Evolutionary conservation across 2,888 invertebrate species (phyloP).

Genomic region (Thera britannica): DNA sequence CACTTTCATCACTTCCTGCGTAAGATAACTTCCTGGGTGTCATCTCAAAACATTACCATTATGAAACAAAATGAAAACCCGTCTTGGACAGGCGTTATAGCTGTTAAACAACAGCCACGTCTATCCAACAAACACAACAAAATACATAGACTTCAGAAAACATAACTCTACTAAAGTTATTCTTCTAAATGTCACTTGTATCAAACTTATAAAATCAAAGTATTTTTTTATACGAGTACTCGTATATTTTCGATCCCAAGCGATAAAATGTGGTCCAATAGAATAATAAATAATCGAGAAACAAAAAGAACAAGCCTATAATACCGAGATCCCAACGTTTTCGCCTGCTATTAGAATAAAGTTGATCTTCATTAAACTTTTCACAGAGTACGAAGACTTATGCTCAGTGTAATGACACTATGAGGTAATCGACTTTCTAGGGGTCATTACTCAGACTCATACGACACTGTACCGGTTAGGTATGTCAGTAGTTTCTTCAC

Average conservation of each 20-base stretch:
- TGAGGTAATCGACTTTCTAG: conserved; percentile 42
- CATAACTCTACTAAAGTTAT: too few relatives aligned
- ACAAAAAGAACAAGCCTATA: too few relatives aligned
- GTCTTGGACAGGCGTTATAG: neutral
- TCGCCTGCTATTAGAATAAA: too few relatives aligned
- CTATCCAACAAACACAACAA: neutral
- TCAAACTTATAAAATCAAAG: too few relatives aligned
- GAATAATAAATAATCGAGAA: too few relatives aligned
- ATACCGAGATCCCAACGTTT: too few relatives aligned
- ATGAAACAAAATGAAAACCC: neutral
- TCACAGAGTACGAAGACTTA: neutral
- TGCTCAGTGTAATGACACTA: conserved; percentile 23
- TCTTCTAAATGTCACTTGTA: too few relatives aligned
- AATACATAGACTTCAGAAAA: neutral
- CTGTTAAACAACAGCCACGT: neutral
- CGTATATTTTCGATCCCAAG: too few relatives aligned
- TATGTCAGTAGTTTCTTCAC: conserved; percentile 33
- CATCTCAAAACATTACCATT: conserved; percentile 1
- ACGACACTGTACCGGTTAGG: conserved; percentile 34
- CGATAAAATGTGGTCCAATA: too few relatives aligned
- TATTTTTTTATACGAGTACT: too few relatives aligned
- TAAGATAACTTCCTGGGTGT: conserved; percentile 3
- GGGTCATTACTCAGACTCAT: conserved; percentile 37
- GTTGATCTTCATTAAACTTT: too few relatives aligned
- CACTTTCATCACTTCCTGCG: conserved; percentile 8